Conservation (phyloP, 2,797 vertebrate genomes). For the Margarornis squamiger region DNA sequence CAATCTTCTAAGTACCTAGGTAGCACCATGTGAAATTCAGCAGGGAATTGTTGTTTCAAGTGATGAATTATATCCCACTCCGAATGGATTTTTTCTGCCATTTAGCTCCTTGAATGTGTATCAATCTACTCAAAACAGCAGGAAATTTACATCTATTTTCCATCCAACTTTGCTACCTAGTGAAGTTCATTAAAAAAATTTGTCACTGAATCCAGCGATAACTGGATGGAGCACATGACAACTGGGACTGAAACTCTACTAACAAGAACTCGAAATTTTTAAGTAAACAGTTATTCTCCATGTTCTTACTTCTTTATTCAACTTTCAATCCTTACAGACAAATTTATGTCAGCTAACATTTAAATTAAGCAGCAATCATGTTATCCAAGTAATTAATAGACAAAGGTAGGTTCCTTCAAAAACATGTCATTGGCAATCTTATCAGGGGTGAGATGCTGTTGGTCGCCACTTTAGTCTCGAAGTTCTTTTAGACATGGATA, state of each 20-base stretch:
- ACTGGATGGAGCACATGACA: neutral
- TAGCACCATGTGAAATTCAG: neutral
- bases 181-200: neutral
- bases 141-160: neutral
- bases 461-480: neutral
- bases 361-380: neutral
- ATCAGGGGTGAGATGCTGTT: neutral
- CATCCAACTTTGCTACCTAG: neutral
- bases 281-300: neutral
- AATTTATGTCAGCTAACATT: neutral
- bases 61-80: neutral
- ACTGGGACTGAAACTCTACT: neutral
- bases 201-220: neutral
- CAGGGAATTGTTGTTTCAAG: conserved; percentile 2
- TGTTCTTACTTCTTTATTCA: neutral
- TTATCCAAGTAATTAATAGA: neutral
- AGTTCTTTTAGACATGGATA: neutral
- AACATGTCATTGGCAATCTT: neutral
- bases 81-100: neutral
- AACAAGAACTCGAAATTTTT: neutral
- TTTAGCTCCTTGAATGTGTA: conserved; percentile 14
- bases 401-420: neutral
- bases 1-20: conserved; percentile 32
- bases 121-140: neutral
- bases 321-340: neutral